Base-by-base conservation (phyloP, 2,113 vertebrate species). In the Indri indri region DNA sequence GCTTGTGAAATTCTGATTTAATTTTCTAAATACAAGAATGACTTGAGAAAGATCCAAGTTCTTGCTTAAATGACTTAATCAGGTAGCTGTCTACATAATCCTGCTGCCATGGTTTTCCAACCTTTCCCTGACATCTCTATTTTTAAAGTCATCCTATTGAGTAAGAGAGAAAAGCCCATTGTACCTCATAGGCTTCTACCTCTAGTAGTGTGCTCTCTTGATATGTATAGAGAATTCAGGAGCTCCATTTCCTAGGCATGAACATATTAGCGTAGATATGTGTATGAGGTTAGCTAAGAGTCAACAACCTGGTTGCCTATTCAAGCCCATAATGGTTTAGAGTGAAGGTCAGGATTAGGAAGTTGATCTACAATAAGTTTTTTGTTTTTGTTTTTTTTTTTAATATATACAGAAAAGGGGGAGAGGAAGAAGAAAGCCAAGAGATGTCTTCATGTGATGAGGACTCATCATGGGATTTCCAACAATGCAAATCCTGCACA, bases 41-140 rank as follows among this genome's bases (percentile, higher is more conserved):
- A 86, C 85, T 92, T 86, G 77, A 97, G 40, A 94, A 96, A 88
- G 47, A 5, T 88, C 34, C n/a, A 90, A 32, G n/a, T 76, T 87
- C 84, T 81, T 76, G 18, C 86, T 90, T 47, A 61, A 76, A 73
- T 10, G 57, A 85, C 65, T 83, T 80, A 59, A 92, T 91, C 76
- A 66, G 59, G 10, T n/a, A 14, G 16, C 42, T 34, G 32, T 66
- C 81, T 88, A 47, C 47, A 71, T 57, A 74, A 70, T 52, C 37
- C 37, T 40, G 23, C 79, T 87, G 30, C 37, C 27, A 30, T n/a
- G 40, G 57, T 42, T 92, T 92, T 88, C 30, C 34, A 89, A 45
- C 3, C 54, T 16, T 37, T 65, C 57, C 66, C 76, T 70, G 45
- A 71, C 32, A 81, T 81, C 37, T 81, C 65, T 57, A 47, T 52